Evolutionary conservation across 2,113 vertebrate species (phyloP), one percentile per base, ranked within the genome.

Genomic region (Calyptommatus sinebrachiatus): DNA sequence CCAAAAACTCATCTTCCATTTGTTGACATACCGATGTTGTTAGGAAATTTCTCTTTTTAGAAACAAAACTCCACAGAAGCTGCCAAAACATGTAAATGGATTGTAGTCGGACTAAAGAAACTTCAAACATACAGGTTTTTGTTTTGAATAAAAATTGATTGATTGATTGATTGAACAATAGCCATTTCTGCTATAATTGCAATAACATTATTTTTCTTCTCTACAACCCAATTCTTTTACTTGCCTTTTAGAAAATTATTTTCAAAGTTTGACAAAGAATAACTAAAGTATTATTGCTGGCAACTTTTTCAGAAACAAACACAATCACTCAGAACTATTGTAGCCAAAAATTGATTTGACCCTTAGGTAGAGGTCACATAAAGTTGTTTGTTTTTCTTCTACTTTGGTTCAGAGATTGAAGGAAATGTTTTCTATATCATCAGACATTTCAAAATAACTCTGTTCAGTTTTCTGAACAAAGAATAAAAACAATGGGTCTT

Each of bases 161-260:
- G 53, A 57, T 57, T 57, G 53, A 57, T 57, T 57, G 53, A 57
- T 57, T 57, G 53, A 79, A 46, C n/a, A 78, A 10, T 35, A 53
- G 9, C 20, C 24, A 28, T 26, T 62, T 29, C 31, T 35, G 35
- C 12, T 63, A 35, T 60, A 45, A 63, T 76, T 68, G 61, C 65
- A 11, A 26, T 41, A 60, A 78, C 41, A 24, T 50, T 63, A 71
- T 72, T 53, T 60, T 29, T 18, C 63, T 69, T 61, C 65, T 18
- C 11, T 68, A 61, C 65, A 69, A 75, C 61, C n/a, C 22, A 31
- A 31, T 48, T 66, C 63, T 74, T 48, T 81, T 46, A 2, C 63
- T 66, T 74, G 65, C 31, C 20, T 74, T 66, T 68, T 73, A 20
- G 71, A 60, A 80, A 80, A 80, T 74, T 14, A 75, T 75, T 70